phyloP scores from a whole-genome alignment of 2,888 invertebrate species.

The Drosophila bunnanda region DNA sequence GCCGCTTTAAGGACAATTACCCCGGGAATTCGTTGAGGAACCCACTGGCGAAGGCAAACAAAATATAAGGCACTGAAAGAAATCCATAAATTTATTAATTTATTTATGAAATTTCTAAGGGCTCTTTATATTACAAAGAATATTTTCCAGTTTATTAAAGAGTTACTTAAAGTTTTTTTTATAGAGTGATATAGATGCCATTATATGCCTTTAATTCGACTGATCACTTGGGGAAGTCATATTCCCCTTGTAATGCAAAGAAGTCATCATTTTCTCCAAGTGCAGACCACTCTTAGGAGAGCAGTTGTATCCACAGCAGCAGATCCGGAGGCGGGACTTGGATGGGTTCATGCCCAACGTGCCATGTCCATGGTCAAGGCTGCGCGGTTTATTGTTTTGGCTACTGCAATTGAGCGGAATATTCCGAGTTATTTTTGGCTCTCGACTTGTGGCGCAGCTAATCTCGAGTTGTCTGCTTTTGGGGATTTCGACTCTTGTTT shows the following conservation, averaged over 20 bases:
- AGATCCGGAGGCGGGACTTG: conserved; percentile 35
- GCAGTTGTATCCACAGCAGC: conserved; percentile 13
- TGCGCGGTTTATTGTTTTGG: conserved; percentile 65
- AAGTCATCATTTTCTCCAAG: background rate
- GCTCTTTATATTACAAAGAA: too few relatives aligned
- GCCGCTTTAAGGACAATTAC: conserved; percentile 45
- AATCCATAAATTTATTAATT: background rate
- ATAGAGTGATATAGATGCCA: fast-evolving
- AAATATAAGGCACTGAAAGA: conserved; percentile 28
- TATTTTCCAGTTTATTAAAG: background rate
- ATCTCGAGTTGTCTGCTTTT: conserved; percentile 71
- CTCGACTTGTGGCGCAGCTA: conserved; percentile 68
- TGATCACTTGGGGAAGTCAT: too few relatives aligned
- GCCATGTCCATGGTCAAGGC: conserved; percentile 72
- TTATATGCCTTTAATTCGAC: too few relatives aligned
- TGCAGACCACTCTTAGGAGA: conserved; percentile 11
- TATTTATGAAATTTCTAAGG: background rate
- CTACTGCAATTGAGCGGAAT: conserved; percentile 66
- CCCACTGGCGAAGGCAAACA: conserved; percentile 31
- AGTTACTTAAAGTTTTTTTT: background rate
- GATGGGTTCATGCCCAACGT: conserved; percentile 37
- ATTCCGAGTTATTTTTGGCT: conserved; percentile 70
- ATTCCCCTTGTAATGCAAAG: background rate
- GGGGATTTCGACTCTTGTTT: conserved; percentile 50
- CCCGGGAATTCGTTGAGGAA: conserved; percentile 8